Evolutionary conservation across 2,797 vertebrate species (phyloP).

Genomic region (Leptoclinus maculatus): DNA sequence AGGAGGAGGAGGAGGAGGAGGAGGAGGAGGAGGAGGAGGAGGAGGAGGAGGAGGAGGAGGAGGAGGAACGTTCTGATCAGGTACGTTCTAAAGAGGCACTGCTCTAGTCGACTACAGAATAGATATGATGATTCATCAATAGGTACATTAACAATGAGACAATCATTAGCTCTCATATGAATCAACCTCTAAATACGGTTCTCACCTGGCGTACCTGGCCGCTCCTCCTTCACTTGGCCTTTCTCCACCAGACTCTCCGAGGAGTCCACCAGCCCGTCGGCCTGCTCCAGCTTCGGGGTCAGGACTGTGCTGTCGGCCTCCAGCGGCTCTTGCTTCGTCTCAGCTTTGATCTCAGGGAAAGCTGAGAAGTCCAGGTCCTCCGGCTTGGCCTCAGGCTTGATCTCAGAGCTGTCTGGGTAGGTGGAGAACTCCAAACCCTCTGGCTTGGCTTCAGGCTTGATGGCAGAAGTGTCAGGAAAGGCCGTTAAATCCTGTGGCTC

Average conservation of each 20-base stretch:
- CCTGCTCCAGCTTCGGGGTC: conserved; percentile 81
- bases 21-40: neutral
- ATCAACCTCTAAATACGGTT: neutral
- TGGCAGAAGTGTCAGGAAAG: conserved; percentile 35
- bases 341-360: conserved; percentile 49
- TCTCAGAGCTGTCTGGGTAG: conserved; percentile 68
- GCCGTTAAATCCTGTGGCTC: conserved; percentile 52
- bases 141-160: neutral
- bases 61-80: neutral
- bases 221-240: conserved; percentile 81
- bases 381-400: conserved; percentile 63
- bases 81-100: neutral
- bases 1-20: neutral
- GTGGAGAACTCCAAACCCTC: conserved; percentile 54
- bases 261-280: conserved; percentile 65
- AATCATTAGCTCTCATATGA: neutral
- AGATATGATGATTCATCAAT: neutral
- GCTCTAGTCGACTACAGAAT: neutral
- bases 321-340: conserved; percentile 72
- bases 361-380: conserved; percentile 42
- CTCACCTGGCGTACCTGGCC: conserved; percentile 77
- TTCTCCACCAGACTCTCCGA: conserved; percentile 65
- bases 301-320: conserved; percentile 83
- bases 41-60: neutral
- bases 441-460: conserved; percentile 64